Evolutionary conservation across 1,140 invertebrate genomes (phyloP).

Genomic region (Geopemphigus sp.): DNA sequence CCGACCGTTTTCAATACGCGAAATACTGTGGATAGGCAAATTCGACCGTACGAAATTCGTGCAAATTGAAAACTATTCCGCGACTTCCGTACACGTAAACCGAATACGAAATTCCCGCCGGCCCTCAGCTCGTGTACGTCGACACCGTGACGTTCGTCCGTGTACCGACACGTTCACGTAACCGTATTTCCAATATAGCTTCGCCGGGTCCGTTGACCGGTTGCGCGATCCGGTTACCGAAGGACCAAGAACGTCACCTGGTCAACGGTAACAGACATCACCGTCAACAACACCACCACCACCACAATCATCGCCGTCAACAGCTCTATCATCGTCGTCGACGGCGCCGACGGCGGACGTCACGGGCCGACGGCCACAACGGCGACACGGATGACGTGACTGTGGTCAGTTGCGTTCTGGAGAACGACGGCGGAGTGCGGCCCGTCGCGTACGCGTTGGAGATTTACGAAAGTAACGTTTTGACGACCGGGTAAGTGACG

Average conservation of each 20-base stretch:
- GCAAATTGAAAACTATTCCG: too few species aligned
- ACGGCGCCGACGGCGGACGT: not conserved
- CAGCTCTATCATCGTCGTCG: too few species aligned
- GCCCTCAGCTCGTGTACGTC: too few species aligned
- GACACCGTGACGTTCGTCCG: not conserved
- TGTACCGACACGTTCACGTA: too few species aligned
- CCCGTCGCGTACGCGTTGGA: slow-evolving; percentile 16
- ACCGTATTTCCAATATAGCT: too few species aligned
- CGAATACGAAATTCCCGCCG: too few species aligned
- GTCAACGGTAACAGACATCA: not conserved
- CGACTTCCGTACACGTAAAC: too few species aligned
- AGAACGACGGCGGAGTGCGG: slow-evolving; percentile 8
- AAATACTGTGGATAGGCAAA: too few species aligned
- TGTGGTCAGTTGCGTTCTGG: not conserved
- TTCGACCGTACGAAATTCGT: too few species aligned
- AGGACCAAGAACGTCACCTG: not conserved
- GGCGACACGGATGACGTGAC: not conserved
- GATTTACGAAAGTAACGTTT: slow-evolving; percentile 17
- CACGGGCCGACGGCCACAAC: too few species aligned
- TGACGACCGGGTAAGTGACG: not conserved
- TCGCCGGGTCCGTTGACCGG: not conserved
- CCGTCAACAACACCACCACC: not conserved
- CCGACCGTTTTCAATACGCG: too few species aligned
- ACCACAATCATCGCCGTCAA: not conserved
- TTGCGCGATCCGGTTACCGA: slow-evolving; percentile 9